Base-by-base conservation (phyloP, 2,113 vertebrate genomes). In the Sus scrofa region DNA sequence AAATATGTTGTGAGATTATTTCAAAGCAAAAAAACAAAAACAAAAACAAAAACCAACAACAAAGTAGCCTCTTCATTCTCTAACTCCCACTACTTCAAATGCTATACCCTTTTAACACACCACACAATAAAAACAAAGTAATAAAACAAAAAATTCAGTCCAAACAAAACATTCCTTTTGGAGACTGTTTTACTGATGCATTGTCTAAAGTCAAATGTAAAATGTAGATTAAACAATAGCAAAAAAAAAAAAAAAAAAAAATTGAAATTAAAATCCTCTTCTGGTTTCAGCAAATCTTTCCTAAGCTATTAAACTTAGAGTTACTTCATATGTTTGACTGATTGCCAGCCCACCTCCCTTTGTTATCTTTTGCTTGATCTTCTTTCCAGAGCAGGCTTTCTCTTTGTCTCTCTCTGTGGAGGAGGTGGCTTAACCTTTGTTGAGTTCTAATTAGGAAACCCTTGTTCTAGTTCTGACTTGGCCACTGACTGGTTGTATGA, bases 251-350 rank as follows among this genome's bases (percentile, higher is more conserved):
- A 6, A 44, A 44, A 44, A 6, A 44, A 44, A 44, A n/a, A n/a
- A n/a, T n/a, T n/a, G n/a, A n/a, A n/a, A n/a, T 22, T 62, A 79
- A 88, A 83, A 67, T 32, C 24, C 26, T 39, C 56, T 62, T 2
- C 58, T 94, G 27, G 14, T 92, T 96, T 85, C 34, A 82, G 37
- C 60, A 91, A 91, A 68, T 32, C 22, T 93, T 91, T 52, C 16
- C 56, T 62, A 56, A 90, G 6, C 27, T 84, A 60, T 91, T 91
- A 34, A 84, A 44, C 54, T 78, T 79, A 30, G 67, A 91, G 24
- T 68, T 91, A 18, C 14, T 74, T 93, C 11, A 32, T 54, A 12
- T 70, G 19, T 73, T 91, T 79, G 44, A 37, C 24, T 37, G 11
- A 26, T 2, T 71, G 32, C 27, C 15, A 52, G 34, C 3, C 50